Base-by-base conservation (phyloP, 2,113 vertebrate genomes). In the Trinectes maculatus region DNA sequence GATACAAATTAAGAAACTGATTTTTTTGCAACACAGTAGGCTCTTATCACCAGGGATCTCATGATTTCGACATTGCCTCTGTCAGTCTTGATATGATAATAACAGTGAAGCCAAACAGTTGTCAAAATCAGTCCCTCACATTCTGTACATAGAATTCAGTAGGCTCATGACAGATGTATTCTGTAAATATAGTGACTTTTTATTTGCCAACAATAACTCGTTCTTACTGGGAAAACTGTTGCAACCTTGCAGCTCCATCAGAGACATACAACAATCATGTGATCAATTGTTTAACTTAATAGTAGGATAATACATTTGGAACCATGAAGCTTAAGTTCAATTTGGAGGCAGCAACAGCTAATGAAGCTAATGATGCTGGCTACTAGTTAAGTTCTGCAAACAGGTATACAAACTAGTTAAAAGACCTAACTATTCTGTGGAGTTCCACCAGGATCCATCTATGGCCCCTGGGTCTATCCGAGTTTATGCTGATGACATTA, bases 21-120 rank as follows among this genome's bases (percentile, higher is more conserved):
- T 47, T 73, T 48, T n/a, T 49, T 8, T 78, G 42, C 47, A 54
- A 52, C 39, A 78, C 71, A 84, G 61, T 85, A 71, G 74, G 52
- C 24, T 8, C 12, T 58, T 71, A 71, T 61, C 60, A 75, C 63
- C 21, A 3, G 74, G 54, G 61, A 76, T 71, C 11, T 47, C 34
- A 55, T 75, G 56, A 66, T 55, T 60, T 58, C 36, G 65, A 49
- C 28, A 52, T 63, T 33, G 25, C 40, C 28, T 3, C 11, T 36
- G 13, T 16, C 24, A 57, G 18, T 42, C 8, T 47, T 31, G 11
- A 29, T 44, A 4, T 37, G n/a, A 64, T 12, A 58, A 55, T 46
- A 34, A 70, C 8, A 43, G 9, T 18, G 44, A 36, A 36, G n/a
- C 29, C 57, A 52, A 15, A 15, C 36, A 75, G 53, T 49, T 58